Conservation (phyloP, 2,888 invertebrate genomes). For the Vesta saturnalis region DNA sequence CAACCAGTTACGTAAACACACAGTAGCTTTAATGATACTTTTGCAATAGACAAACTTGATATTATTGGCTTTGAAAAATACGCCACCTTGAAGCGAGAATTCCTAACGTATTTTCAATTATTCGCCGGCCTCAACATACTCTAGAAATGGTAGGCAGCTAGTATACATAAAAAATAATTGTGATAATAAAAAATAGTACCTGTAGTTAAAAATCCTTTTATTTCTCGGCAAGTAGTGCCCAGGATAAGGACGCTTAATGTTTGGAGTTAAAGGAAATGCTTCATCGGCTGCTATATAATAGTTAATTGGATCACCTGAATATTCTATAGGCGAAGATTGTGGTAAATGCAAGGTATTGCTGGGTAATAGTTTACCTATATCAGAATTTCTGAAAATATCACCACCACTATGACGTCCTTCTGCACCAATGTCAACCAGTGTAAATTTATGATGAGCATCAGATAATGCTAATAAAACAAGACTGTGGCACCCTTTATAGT, state of each 20-base stretch:
- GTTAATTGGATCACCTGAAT: slow-evolving; percentile 15
- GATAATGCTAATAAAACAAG: slow-evolving; percentile 6
- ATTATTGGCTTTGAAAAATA: not conserved
- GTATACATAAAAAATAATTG: not conserved
- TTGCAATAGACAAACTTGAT: not conserved
- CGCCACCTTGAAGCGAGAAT: not conserved
- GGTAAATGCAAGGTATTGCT: slow-evolving; percentile 4
- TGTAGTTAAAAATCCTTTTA: slow-evolving; percentile 9
- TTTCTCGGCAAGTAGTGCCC: slow-evolving; percentile 3
- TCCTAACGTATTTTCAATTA: slow-evolving; percentile 7
- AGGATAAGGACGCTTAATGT: slow-evolving; percentile 6
- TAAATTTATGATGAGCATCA: slow-evolving; percentile 13
- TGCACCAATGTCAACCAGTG: slow-evolving; percentile 14
- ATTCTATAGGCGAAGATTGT: slow-evolving; percentile 8
- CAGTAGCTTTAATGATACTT: slow-evolving; percentile 4
- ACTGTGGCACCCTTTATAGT: slow-evolving; percentile 12
- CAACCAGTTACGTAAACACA: slow-evolving; percentile 6
- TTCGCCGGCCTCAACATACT: not conserved
- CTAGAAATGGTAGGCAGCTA: slow-evolving; percentile 6
- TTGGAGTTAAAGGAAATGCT: slow-evolving; percentile 21
- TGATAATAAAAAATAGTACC: not conserved
- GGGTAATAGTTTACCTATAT: slow-evolving; percentile 1
- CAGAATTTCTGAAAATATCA: slow-evolving; percentile 8
- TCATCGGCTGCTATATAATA: slow-evolving; percentile 24
- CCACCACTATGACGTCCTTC: slow-evolving; percentile 14